A percentile compares a stretch with the other conserved stretches of the same genome.
Evolutionary conservation across 2,888 invertebrate genomes (phyloP).

Genomic region (Kryphioiulus occultus): DNA sequence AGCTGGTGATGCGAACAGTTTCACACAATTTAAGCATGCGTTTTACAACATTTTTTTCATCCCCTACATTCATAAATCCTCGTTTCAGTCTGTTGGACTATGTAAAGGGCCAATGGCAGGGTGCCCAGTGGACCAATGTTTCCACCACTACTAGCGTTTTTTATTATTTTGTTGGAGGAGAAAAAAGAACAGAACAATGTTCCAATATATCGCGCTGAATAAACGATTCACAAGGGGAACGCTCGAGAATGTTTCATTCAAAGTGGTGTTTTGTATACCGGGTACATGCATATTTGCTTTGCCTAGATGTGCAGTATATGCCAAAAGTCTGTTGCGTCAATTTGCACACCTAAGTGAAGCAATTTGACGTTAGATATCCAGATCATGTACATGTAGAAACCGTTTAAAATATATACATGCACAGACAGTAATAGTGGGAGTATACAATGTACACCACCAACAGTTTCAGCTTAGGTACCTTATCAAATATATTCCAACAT

Average conservation of each 20-base stretch:
- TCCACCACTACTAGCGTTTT: constrained; percentile 8
- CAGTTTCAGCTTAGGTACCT: too few relatives aligned
- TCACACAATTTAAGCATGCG: constrained; percentile 17
- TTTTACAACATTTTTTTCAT: constrained; percentile 20
- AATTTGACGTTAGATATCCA: too few relatives aligned
- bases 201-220: constrained; percentile 17
- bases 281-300: neutral
- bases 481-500: too few relatives aligned
- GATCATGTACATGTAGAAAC: too few relatives aligned
- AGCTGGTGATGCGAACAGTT: neutral
- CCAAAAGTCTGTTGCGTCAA: neutral
- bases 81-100: neutral
- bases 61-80: constrained; percentile 9
- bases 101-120: constrained; percentile 13
- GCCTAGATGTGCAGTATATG: neutral
- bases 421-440: too few relatives aligned
- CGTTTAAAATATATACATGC: too few relatives aligned
- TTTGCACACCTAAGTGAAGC: too few relatives aligned
- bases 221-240: constrained; percentile 7
- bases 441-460: too few relatives aligned
- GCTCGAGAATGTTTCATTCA: constrained; percentile 17
- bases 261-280: neutral
- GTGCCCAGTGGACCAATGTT: constrained; percentile 14
- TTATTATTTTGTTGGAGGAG: neutral
- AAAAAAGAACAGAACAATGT: neutral